Evolutionary conservation across 2,797 vertebrate genomes (phyloP).

Genomic region (Calcarius lapponicus): DNA sequence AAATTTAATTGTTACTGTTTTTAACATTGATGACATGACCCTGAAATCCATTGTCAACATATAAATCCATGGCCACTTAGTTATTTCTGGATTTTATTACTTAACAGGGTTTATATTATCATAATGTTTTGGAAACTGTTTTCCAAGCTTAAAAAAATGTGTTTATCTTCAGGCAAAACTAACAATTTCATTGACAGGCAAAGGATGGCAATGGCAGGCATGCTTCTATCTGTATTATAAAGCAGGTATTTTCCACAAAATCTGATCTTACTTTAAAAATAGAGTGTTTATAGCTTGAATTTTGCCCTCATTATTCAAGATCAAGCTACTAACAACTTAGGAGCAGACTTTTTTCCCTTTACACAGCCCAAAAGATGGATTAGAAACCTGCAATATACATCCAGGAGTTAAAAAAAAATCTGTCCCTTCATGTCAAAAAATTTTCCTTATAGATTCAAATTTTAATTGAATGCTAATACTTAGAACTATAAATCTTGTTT

Average conservation of each 20-base stretch:
- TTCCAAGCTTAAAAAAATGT: not conserved
- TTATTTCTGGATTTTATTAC: not conserved
- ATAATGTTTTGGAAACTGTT: not conserved
- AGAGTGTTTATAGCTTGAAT: not conserved
- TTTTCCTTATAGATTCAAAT: not conserved
- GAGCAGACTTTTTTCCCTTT: not conserved
- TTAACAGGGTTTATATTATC: not conserved
- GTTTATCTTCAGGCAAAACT: not conserved
- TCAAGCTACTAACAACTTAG: not conserved
- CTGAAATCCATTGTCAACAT: not conserved
- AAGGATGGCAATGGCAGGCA: not conserved
- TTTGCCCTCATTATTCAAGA: not conserved
- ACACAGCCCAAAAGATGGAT: not conserved
- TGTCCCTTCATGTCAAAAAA: not conserved
- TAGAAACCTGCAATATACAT: not conserved
- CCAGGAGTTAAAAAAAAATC: not conserved
- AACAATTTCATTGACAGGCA: not conserved
- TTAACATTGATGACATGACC: not conserved
- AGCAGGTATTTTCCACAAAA: not conserved
- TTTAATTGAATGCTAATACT: not conserved
- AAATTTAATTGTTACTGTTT: not conserved
- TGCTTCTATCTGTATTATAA: not conserved
- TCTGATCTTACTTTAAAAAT: not conserved
- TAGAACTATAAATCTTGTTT: not conserved
- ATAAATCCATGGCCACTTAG: not conserved